Evolutionary conservation across 1,140 invertebrate species (phyloP).

Genomic region (Drosophila malerkotliana): DNA sequence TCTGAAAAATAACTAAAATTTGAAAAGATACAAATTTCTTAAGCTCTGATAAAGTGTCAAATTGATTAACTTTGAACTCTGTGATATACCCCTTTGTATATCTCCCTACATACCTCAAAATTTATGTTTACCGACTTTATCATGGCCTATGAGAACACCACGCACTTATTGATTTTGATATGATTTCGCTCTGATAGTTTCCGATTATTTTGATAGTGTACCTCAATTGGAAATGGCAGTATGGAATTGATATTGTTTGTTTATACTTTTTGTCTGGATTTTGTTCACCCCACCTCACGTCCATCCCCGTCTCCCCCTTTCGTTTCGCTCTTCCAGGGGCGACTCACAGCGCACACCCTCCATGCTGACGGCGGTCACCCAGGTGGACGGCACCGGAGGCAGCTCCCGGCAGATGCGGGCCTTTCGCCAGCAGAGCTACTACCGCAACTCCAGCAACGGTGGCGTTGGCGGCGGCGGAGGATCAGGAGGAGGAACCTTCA

Average conservation of each 20-base stretch:
- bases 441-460: conserved; percentile 68
- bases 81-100: neutral
- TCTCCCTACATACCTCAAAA: neutral
- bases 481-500: conserved; percentile 31
- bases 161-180: conserved; percentile 10
- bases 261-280: conserved; percentile 12
- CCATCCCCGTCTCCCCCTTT: conserved; percentile 9
- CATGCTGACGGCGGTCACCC: conserved; percentile 79
- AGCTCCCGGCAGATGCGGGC: conserved; percentile 67
- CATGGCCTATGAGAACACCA: neutral
- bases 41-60: neutral
- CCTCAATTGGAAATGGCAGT: conserved; percentile 17
- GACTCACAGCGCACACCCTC: conserved; percentile 81
- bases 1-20: neutral
- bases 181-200: conserved; percentile 7
- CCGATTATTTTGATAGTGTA: conserved; percentile 13
- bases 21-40: neutral
- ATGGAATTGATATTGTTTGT: conserved; percentile 23
- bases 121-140: neutral
- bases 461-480: conserved; percentile 20
- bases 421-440: conserved; percentile 79
- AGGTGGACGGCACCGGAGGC: conserved; percentile 69
- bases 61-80: neutral
- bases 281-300: conserved; percentile 6
- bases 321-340: conserved; percentile 49